A percentile compares a stretch with the other conserved stretches of the same genome.
phyloP scores from a whole-genome alignment of 2,888 invertebrate species.

The Drosophila anomalata region DNA sequence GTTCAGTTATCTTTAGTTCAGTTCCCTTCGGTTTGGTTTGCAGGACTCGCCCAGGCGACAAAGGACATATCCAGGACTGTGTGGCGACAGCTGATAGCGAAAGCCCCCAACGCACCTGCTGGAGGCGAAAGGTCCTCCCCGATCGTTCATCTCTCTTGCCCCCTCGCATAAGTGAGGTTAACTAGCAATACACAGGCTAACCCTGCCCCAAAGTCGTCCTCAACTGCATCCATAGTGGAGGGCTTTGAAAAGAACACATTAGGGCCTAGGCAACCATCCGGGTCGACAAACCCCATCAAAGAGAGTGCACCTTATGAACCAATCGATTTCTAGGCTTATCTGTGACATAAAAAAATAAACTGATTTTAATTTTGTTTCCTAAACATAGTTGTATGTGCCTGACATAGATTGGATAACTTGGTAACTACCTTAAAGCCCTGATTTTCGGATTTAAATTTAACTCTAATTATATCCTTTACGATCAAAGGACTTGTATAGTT shows the following conservation, averaged over 20 bases:
- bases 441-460: too few species aligned
- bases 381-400: not conserved
- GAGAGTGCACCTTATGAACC: not conserved
- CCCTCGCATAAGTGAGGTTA: constrained; percentile 61
- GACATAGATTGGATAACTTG: not conserved
- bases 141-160: constrained; percentile 14
- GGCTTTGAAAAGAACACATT: not conserved
- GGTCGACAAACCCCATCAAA: not conserved
- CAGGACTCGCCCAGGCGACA: constrained; percentile 36
- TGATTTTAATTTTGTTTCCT: too few species aligned
- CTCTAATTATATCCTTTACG: too few species aligned
- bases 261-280: not conserved
- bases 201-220: constrained; percentile 18
- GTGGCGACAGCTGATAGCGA: constrained; percentile 56
- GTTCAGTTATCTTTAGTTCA: constrained; percentile 22
- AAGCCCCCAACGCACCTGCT: constrained; percentile 53
- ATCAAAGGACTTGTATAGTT: too few species aligned
- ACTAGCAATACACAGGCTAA: constrained; percentile 69
- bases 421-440: too few species aligned
- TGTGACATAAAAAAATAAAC: not conserved
- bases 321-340: not conserved
- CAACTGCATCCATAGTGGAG: not conserved
- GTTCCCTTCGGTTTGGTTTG: constrained; percentile 20
- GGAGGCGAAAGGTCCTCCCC: constrained; percentile 6
- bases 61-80: constrained; percentile 48